Percentiles rank a stretch among this genome's conserved stretches.
Evolutionary conservation across 2,888 invertebrate genomes (phyloP).

Genomic region (Hipparchia semele): DNA sequence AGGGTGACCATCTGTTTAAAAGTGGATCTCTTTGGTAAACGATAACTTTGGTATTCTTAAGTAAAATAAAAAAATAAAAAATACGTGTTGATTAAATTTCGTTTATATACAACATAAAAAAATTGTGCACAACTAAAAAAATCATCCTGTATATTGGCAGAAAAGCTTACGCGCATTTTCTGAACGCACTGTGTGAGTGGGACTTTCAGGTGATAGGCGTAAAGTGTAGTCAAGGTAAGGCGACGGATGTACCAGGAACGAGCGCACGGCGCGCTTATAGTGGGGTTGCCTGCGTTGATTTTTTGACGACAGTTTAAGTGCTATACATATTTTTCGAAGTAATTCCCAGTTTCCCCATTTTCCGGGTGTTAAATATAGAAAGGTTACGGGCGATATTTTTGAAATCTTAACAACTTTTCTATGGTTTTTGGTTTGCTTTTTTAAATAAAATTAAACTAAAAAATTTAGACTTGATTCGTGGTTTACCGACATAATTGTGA

Average conservation of each 20-base stretch:
- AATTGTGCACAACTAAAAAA: too few relatives aligned
- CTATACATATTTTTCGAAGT: conserved; percentile 1
- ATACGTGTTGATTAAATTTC: too few relatives aligned
- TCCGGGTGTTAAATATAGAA: background rate
- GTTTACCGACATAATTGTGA: too few relatives aligned
- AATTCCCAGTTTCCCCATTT: background rate
- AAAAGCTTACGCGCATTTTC: background rate
- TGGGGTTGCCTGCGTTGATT: background rate
- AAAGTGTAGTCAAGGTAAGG: conserved; percentile 19
- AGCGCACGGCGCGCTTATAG: conserved; percentile 13
- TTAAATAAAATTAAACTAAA: too few relatives aligned
- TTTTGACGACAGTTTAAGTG: conserved; percentile 8
- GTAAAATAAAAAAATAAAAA: too few relatives aligned
- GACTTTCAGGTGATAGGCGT: conserved; percentile 12
- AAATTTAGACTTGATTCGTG: too few relatives aligned
- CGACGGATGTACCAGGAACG: conserved; percentile 44
- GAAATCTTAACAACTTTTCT: background rate
- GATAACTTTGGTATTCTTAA: too few relatives aligned
- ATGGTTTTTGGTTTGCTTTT: too few relatives aligned
- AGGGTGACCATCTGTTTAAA: too few relatives aligned
- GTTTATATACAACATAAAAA: too few relatives aligned
- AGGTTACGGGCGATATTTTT: background rate
- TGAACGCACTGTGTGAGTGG: conserved; percentile 30
- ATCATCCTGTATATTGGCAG: too few relatives aligned
- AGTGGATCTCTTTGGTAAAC: too few relatives aligned